Evolutionary conservation across 92 coral and sea anemone genomes (phyloP).

Genomic region (Paragorgia papillata): DNA sequence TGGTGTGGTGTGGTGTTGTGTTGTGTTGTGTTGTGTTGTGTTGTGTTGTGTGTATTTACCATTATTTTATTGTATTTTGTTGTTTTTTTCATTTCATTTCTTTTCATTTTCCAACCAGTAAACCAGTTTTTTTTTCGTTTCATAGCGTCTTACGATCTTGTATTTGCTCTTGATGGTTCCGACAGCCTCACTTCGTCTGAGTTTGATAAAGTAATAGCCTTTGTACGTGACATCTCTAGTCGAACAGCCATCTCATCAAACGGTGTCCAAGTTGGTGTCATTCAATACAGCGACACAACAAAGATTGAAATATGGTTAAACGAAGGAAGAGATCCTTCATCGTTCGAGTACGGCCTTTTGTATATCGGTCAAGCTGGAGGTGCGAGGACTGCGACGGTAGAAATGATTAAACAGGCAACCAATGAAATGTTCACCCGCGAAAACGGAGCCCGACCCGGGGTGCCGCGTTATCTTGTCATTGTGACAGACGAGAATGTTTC

Average conservation of each 20-base stretch:
- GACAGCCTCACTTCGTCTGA: constrained; percentile 57
- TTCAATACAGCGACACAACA: constrained; percentile 72
- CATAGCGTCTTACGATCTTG: constrained; percentile 37
- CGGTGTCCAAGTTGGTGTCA: constrained; percentile 82
- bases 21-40: background rate
- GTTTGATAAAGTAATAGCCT: constrained; percentile 65
- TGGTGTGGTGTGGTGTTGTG: too few relatives aligned
- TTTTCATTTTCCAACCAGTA: too few relatives aligned
- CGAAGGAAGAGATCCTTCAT: constrained; percentile 46
- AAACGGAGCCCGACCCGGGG: constrained; percentile 67
- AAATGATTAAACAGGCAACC: constrained; percentile 42
- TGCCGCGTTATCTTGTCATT: constrained; percentile 65
- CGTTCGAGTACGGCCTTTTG: constrained; percentile 35
- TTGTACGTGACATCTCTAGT: constrained; percentile 63
- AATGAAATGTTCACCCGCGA: constrained; percentile 63
- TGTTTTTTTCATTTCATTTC: too few relatives aligned
- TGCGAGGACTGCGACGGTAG: constrained; percentile 6
- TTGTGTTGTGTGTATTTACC: background rate
- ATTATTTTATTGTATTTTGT: too few relatives aligned
- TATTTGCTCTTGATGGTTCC: constrained; percentile 74
- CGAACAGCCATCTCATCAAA: constrained; percentile 68
- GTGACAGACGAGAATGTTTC: constrained; percentile 55
- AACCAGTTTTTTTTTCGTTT: background rate
- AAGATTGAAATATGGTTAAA: constrained; percentile 59
- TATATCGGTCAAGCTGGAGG: constrained; percentile 6